A percentile compares a stretch with the other conserved stretches of the same genome.
These are phyloP conservation scores for Vulpes lagopus DNA, from an alignment of 2,113 vertebrate genomes.

Conservation along the genomic window DNA sequence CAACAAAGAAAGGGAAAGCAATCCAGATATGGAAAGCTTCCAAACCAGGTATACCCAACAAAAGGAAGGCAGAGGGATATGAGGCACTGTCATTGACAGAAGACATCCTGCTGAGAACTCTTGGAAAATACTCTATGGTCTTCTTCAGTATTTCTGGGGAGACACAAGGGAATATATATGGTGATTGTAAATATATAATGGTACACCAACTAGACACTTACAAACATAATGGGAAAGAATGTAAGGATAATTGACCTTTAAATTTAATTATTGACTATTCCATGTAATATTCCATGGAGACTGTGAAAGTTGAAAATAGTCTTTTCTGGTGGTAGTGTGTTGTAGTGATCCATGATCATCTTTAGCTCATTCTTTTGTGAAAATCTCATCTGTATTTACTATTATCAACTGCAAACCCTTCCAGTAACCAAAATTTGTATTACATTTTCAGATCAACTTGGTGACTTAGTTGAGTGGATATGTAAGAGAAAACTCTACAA, in stretches of 20 bases:
- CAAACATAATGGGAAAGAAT: not conserved
- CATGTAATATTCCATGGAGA: not conserved
- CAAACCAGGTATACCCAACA: slow-evolving; percentile 72
- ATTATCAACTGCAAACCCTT: not conserved
- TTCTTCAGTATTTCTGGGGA: slow-evolving; percentile 65
- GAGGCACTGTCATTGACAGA: slow-evolving; percentile 34
- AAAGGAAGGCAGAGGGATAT: slow-evolving; percentile 57
- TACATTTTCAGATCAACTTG: not conserved
- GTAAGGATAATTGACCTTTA: not conserved
- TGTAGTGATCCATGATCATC: not conserved
- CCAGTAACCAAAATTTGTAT: not conserved
- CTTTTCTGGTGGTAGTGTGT: not conserved
- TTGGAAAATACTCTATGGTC: not conserved
- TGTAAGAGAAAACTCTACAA: not conserved
- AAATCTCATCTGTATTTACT: not conserved
- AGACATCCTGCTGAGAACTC: slow-evolving; percentile 30
- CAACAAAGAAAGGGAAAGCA: slow-evolving; percentile 67
- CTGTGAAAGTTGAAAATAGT: not conserved
- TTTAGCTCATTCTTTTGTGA: not conserved
- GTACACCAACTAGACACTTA: not conserved
- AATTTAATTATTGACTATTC: not conserved
- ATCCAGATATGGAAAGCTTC: slow-evolving; percentile 71
- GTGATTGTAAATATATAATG: not conserved
- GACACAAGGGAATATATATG: not conserved
- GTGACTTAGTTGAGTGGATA: not conserved